Evolutionary conservation across 2,113 vertebrate genomes (phyloP).

Genomic region (Semicossyphus pulcher): DNA sequence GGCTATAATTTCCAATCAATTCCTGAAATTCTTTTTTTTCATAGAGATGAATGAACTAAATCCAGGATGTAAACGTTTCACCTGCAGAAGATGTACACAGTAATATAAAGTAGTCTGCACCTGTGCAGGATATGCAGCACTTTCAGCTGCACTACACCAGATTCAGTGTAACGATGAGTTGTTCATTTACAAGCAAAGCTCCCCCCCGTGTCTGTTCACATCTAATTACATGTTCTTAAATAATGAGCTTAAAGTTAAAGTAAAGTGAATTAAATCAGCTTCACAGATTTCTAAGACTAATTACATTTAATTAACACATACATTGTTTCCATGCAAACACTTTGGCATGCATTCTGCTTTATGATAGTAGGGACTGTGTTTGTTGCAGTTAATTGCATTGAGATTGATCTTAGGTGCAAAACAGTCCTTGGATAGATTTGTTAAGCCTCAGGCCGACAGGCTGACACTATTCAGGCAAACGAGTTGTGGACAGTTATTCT

Average conservation of each 20-base stretch:
- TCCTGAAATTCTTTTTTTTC: no score
- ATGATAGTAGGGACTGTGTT: not conserved
- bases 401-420: no score
- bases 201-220: not conserved
- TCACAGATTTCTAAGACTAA: not conserved
- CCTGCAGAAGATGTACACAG: no score
- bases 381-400: not conserved
- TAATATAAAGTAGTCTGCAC: no score
- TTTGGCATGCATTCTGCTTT: not conserved
- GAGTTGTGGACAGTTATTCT: no score
- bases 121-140: not conserved
- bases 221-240: not conserved
- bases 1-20: no score
- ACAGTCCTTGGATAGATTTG: no score
- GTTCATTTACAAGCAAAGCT: not conserved
- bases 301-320: not conserved
- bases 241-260: not conserved
- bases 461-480: no score
- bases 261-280: not conserved
- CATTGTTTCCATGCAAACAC: not conserved
- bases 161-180: not conserved
- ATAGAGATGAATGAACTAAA: no score
- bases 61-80: no score
- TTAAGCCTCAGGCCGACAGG: no score
- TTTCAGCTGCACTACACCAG: not conserved